phyloP scores from a whole-genome alignment of 2,113 vertebrate species.

The Podarcis cretensis region DNA sequence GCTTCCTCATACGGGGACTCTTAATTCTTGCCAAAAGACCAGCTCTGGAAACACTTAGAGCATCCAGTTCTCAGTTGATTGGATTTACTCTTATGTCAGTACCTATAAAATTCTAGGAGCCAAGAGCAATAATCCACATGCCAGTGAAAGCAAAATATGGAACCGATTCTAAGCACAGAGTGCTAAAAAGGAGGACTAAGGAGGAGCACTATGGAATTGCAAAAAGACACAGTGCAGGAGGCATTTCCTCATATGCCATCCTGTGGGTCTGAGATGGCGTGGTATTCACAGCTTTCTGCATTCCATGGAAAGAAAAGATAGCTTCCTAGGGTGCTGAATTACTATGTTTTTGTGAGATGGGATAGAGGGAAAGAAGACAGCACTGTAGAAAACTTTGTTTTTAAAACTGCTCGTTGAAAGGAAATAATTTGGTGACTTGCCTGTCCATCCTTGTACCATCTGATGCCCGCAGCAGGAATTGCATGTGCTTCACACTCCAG shows the following conservation, averaged over 20 bases:
- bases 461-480: constrained; percentile 84
- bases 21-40: neutral
- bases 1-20: neutral
- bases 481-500: constrained; percentile 92
- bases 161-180: neutral
- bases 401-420: constrained; percentile 14
- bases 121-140: neutral
- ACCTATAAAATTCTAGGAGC: neutral
- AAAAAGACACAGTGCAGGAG: neutral
- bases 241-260: neutral
- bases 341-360: neutral
- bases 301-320: neutral
- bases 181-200: neutral
- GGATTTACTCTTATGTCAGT: neutral
- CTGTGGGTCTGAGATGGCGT: neutral
- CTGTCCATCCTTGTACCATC: constrained; percentile 98
- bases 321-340: neutral
- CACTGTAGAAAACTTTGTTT: neutral
- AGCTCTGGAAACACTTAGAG: neutral
- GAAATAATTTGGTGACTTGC: constrained; percentile 72
- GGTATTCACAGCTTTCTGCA: neutral
- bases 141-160: neutral
- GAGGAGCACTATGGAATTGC: neutral
- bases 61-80: neutral
- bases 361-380: neutral